Percentiles rank a stretch among this genome's conserved stretches.
These are phyloP conservation scores for Vulpes lagopus DNA, from an alignment of 2,113 vertebrate species.

Conservation along the genomic window DNA sequence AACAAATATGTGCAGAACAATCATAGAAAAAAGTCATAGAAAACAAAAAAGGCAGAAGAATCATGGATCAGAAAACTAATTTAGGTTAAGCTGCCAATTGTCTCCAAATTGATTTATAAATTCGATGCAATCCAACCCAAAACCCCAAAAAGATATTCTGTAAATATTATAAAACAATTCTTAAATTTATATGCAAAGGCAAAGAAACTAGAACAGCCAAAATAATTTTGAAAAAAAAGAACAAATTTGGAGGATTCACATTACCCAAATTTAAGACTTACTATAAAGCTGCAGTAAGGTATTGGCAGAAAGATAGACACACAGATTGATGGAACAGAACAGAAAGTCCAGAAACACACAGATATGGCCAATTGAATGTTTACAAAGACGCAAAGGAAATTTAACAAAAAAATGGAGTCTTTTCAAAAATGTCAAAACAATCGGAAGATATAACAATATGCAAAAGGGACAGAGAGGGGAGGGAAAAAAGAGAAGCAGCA, in stretches of 20 bases:
- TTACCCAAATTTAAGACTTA: background rate
- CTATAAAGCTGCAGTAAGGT: background rate
- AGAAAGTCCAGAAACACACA: background rate
- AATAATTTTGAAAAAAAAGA: background rate
- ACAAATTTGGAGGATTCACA: background rate
- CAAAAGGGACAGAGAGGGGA: background rate
- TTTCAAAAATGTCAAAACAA: background rate
- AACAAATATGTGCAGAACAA: background rate
- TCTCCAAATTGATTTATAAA: background rate
- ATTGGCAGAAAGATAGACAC: background rate
- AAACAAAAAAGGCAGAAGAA: background rate
- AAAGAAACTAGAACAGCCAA: background rate
- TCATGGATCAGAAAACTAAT: background rate
- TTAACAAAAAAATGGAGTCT: background rate
- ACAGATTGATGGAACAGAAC: background rate
- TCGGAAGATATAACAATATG: background rate
- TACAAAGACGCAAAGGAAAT: background rate
- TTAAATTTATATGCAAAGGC: conserved; percentile 8
- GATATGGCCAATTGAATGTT: background rate
- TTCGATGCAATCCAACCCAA: background rate
- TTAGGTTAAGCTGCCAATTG: background rate
- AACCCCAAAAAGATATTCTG: background rate
- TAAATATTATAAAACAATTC: background rate
- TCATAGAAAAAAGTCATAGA: background rate
- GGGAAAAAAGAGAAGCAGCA: background rate